Conservation (phyloP, 1,140 invertebrate genomes). For the Atta texana region DNA sequence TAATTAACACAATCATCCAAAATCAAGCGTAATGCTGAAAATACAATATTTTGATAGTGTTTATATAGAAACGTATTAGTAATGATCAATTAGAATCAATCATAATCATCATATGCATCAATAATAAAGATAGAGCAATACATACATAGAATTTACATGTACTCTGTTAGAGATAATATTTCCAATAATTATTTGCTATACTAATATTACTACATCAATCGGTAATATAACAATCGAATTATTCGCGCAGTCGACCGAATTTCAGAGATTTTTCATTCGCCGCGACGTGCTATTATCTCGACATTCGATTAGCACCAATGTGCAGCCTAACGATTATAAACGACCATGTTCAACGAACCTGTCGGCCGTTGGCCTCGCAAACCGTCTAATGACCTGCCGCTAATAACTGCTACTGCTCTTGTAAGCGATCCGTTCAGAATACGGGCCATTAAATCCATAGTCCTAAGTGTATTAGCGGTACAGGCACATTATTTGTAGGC, state of each 20-base stretch:
- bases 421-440: constrained; percentile 75
- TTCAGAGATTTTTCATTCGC: constrained; percentile 52
- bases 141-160: constrained; percentile 3
- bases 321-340: constrained; percentile 74
- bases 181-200: constrained; percentile 37
- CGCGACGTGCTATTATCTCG: constrained; percentile 65
- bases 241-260: constrained; percentile 33
- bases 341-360: constrained; percentile 74
- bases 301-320: constrained; percentile 75
- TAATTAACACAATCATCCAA: constrained; percentile 33
- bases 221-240: constrained; percentile 42
- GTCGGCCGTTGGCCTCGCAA: constrained; percentile 74
- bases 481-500: constrained; percentile 71
- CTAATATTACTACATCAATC: constrained; percentile 32
- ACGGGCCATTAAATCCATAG: constrained; percentile 74
- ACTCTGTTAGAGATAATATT: constrained; percentile 10
- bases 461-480: constrained; percentile 74
- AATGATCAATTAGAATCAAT: constrained; percentile 41
- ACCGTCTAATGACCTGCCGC: constrained; percentile 75
- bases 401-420: constrained; percentile 76
- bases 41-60: constrained; percentile 42
- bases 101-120: constrained; percentile 9
- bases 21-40: not conserved
- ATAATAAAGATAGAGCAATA: constrained; percentile 19
- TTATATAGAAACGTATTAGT: constrained; percentile 27